phyloP scores from a whole-genome alignment of 2,797 vertebrate species.

The Morus bassanus region DNA sequence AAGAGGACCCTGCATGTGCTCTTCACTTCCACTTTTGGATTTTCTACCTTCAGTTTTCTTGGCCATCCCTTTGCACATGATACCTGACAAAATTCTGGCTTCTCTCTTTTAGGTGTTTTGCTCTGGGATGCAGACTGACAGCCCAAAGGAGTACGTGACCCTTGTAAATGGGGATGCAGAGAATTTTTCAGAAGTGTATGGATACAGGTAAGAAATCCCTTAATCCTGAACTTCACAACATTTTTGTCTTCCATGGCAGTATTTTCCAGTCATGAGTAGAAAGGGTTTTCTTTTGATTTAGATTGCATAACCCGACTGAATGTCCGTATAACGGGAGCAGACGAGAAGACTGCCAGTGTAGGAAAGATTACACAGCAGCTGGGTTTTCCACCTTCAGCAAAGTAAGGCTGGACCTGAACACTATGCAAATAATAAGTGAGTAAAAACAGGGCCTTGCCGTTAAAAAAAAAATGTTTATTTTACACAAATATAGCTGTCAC shows the following conservation, averaged over 20 bases:
- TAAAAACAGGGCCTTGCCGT: slow-evolving; percentile 53
- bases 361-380: slow-evolving; percentile 89
- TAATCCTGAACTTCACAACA: not conserved
- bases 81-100: not conserved
- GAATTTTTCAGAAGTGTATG: slow-evolving; percentile 97
- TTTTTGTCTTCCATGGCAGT: not conserved
- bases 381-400: slow-evolving; percentile 92
- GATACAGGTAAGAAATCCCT: slow-evolving; percentile 85
- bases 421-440: slow-evolving; percentile 95
- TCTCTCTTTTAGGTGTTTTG: slow-evolving; percentile 86
- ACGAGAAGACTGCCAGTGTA: slow-evolving; percentile 89
- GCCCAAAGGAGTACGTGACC: slow-evolving; percentile 90
- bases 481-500: not conserved
- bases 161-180: slow-evolving; percentile 86
- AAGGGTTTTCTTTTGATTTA: slow-evolving; percentile 67
- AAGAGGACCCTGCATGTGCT: not conserved
- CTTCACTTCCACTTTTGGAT: not conserved
- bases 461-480: not conserved
- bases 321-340: slow-evolving; percentile 91
- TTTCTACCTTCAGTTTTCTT: not conserved
- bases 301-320: slow-evolving; percentile 92
- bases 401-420: slow-evolving; percentile 89
- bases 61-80: not conserved
- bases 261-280: slow-evolving; percentile 38
- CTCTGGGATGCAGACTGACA: slow-evolving; percentile 89